Evolutionary conservation across 1,140 invertebrate species (phyloP), one percentile per base, ranked within the genome.

Genomic region (Caenorhabditis tropicalis): DNA sequence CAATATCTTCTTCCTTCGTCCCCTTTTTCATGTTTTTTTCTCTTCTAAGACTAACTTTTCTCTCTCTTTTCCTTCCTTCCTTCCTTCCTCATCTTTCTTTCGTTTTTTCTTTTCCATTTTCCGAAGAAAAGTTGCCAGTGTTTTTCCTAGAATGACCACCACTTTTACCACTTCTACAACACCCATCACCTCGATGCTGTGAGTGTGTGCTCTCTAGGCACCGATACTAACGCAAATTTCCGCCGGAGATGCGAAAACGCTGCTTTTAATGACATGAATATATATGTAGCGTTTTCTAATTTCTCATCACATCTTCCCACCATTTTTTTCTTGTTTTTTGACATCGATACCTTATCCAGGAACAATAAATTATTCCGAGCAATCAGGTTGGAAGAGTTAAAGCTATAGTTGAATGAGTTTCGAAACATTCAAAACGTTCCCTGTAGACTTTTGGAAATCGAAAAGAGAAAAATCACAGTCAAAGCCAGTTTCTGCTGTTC

Each of bases 201-300:
- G n/a, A 51, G 21, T 51, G 21, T 51, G 49, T 51, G n/a, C 49
- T 51, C 49, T 51, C 19, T 51, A 21, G n/a, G n/a, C n/a, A n/a
- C n/a, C 39, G 5, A 43, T 9, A 31, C 19, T 65, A 65, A 65
- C 58, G 58, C 58, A 65, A 65, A 65, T 65, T 65, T 65, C 58
- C 58, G 58, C 58, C 58, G 29, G 29, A 65, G 58, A 65, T 65
- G 58, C 15, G 29, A 65, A 65, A 65, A 16, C 58, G 58, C 58
- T 56, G 53, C 21, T 56, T 56, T 36, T 65, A 65, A 65, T 65
- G 58, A 65, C 16, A 65, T 65, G 58, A 65, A 65, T 65, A 65
- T 65, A 65, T 33, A 65, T 65, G 58, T 65, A 65, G 29, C 58
- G 29, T 21, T 65, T 65, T n/a, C 19, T 19, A 33, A 16, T 36